Conservation (phyloP, 2,797 vertebrate genomes). For the Eutrigla gurnardus region DNA sequence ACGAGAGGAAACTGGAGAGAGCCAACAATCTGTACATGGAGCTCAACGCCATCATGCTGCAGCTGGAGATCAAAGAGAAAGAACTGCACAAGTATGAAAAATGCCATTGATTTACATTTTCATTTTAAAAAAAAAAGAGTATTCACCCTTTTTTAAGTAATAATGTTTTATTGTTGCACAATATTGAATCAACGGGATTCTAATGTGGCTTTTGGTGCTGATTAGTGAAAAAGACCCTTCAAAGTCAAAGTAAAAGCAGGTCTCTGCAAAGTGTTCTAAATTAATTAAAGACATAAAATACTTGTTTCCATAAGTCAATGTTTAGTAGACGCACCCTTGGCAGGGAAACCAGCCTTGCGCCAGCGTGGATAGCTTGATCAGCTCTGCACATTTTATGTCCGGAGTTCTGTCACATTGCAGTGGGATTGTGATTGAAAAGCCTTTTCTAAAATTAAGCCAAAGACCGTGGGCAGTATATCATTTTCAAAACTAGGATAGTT, state of each 20-base stretch:
- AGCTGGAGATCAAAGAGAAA: constrained; percentile 97
- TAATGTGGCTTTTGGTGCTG: not conserved
- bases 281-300: not conserved
- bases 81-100: constrained; percentile 91
- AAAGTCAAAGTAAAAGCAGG: not conserved
- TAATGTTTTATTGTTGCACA: not conserved
- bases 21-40: constrained; percentile 99
- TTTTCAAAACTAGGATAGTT: not conserved
- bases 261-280: not conserved
- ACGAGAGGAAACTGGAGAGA: constrained; percentile 95
- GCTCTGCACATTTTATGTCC: not conserved
- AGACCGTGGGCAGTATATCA: not conserved
- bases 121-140: not conserved
- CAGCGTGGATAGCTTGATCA: not conserved
- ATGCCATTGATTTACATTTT: not conserved
- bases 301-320: not conserved
- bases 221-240: not conserved
- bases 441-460: not conserved
- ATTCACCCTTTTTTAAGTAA: not conserved
- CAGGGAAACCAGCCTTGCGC: not conserved
- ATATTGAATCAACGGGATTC: constrained; percentile 3
- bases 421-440: not conserved
- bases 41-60: constrained; percentile 96
- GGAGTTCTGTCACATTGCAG: not conserved
- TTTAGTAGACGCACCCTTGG: not conserved